phyloP scores from a whole-genome alignment of 2,797 vertebrate species.

The Taenioides sp. region DNA sequence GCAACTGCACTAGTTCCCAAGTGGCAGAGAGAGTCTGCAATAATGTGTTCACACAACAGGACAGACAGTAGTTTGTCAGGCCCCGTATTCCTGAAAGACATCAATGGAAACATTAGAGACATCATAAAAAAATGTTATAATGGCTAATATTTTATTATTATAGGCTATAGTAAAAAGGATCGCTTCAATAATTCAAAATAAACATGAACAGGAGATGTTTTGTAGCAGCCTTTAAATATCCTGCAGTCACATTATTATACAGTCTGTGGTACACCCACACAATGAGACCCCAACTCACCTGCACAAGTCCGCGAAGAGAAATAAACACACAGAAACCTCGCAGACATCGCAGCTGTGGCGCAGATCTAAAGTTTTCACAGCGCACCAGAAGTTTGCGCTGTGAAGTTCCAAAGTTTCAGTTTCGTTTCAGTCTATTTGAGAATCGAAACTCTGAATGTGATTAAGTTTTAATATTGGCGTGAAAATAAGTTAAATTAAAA shows the following conservation, averaged over 20 bases:
- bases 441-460: not conserved
- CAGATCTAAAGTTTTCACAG: not conserved
- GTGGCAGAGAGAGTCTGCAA: slow-evolving; percentile 77
- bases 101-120: slow-evolving; percentile 20
- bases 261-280: not conserved
- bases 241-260: too few species aligned
- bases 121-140: not conserved
- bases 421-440: not conserved
- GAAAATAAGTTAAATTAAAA: not conserved
- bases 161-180: too few species aligned
- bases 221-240: too few species aligned
- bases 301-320: not conserved
- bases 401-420: not conserved
- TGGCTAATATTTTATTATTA: too few species aligned
- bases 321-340: not conserved
- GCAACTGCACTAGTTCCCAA: slow-evolving; percentile 61
- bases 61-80: slow-evolving; percentile 66
- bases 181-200: too few species aligned
- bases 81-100: slow-evolving; percentile 62
- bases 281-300: not conserved
- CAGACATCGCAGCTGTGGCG: not conserved
- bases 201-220: too few species aligned
- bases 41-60: slow-evolving; percentile 75
- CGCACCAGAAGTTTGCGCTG: not conserved
- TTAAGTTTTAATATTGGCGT: not conserved